A percentile compares a stretch with the other conserved stretches of the same genome.
phyloP scores from a whole-genome alignment of 2,888 invertebrate genomes.

The Thyatira batis region DNA sequence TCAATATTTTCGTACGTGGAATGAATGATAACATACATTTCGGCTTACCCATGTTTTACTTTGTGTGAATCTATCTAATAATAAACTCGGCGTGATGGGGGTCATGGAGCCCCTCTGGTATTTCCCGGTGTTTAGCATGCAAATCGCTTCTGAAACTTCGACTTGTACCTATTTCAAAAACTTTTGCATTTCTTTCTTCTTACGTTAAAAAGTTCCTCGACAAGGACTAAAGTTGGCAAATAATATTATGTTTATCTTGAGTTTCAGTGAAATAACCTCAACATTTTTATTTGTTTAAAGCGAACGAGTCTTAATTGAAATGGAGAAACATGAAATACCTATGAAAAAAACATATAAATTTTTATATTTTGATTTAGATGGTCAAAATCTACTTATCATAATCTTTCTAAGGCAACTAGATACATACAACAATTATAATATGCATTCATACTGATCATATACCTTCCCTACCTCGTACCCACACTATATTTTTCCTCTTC shows the following conservation, averaged over 20 bases:
- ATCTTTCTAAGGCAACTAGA: too few species aligned
- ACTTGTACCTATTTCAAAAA: conserved; percentile 38
- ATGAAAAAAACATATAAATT: too few species aligned
- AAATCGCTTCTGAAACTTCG: conserved; percentile 49
- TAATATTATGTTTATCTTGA: conserved; percentile 28
- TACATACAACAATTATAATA: too few species aligned
- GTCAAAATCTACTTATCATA: too few species aligned
- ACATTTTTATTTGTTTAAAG: not conserved
- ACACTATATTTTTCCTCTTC: too few species aligned
- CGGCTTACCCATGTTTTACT: not conserved
- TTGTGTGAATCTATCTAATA: not conserved
- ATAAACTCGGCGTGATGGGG: not conserved
- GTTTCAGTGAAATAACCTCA: conserved; percentile 11
- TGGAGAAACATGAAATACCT: too few species aligned
- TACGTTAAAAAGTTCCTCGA: conserved; percentile 34
- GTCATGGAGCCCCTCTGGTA: conserved; percentile 11
- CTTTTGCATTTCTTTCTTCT: conserved; percentile 40
- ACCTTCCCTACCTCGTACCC: too few species aligned
- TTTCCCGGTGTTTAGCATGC: conserved; percentile 47
- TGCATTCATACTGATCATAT: too few species aligned
- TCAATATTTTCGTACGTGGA: not conserved
- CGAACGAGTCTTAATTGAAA: not conserved
- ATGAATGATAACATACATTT: not conserved
- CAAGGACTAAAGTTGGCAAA: conserved; percentile 29
- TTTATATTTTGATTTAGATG: too few species aligned